A percentile compares a stretch with the other conserved stretches of the same genome.
Evolutionary conservation across 2,888 invertebrate genomes (phyloP).

Genomic region (Emesis russula): DNA sequence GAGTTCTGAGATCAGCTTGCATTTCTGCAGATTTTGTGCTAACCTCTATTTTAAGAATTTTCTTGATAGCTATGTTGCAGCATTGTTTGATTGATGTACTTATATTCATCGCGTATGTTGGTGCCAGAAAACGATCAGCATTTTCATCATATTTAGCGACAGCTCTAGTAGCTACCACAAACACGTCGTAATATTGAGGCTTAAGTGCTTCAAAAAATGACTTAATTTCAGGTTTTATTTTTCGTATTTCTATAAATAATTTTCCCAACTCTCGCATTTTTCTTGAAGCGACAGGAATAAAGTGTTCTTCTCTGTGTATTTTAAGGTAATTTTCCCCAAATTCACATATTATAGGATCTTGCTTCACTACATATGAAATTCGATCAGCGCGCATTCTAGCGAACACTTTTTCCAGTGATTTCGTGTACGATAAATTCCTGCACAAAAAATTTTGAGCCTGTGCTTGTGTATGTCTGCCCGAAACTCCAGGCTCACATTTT

Average conservation of each 20-base stretch:
- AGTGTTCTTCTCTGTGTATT: conserved; percentile 84
- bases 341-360: conserved; percentile 77
- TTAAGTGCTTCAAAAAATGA: conserved; percentile 74
- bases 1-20: conserved; percentile 78
- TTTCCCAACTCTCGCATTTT: conserved; percentile 87
- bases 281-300: conserved; percentile 80
- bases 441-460: conserved; percentile 88
- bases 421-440: conserved; percentile 72
- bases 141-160: conserved; percentile 74
- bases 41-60: conserved; percentile 79
- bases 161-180: conserved; percentile 78
- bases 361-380: conserved; percentile 85
- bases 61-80: conserved; percentile 87
- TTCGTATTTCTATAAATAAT: conserved; percentile 85
- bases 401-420: conserved; percentile 77
- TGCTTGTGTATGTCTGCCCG: conserved; percentile 84
- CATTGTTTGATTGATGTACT: conserved; percentile 87
- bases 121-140: conserved; percentile 82
- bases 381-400: conserved; percentile 85
- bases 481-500: conserved; percentile 42
- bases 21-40: conserved; percentile 75
- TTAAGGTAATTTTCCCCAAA: conserved; percentile 80
- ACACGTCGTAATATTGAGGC: conserved; percentile 77
- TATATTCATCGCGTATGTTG: conserved; percentile 87
- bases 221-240: conserved; percentile 73